phyloP scores from a whole-genome alignment of 2,888 invertebrate genomes.

The Hartigia nigra region DNA sequence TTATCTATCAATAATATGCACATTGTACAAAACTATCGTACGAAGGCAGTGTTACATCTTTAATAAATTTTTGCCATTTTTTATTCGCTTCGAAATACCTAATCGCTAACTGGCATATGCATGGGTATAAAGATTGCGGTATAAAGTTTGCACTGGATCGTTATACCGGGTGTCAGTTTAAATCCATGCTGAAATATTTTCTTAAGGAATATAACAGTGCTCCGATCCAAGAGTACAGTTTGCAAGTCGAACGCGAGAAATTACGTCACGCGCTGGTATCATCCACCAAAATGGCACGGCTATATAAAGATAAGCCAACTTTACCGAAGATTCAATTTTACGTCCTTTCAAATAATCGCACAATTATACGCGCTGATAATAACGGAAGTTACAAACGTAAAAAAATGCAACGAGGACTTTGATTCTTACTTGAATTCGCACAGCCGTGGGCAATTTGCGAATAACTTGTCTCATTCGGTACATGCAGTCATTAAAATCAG shows the following conservation, averaged over 20 bases:
- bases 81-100: neutral
- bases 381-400: conserved; percentile 39
- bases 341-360: conserved; percentile 34
- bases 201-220: neutral
- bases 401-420: conserved; percentile 28
- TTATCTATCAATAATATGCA: conserved; percentile 29
- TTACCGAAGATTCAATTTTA: conserved; percentile 22
- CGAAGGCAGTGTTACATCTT: neutral
- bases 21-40: neutral
- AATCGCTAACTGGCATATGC: neutral
- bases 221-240: neutral
- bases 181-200: neutral
- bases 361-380: conserved; percentile 33
- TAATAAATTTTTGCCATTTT: neutral
- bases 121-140: neutral
- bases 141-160: neutral
- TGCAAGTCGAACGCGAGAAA: neutral
- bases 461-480: too few species aligned
- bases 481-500: too few species aligned
- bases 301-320: neutral
- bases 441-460: too few species aligned
- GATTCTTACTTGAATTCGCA: conserved; percentile 4
- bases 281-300: neutral
- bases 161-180: neutral
- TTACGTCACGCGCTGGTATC: neutral